A percentile compares a stretch with the other conserved stretches of the same genome.
Conservation (phyloP, 2,888 invertebrate genomes). For the Lottia gigantea region DNA sequence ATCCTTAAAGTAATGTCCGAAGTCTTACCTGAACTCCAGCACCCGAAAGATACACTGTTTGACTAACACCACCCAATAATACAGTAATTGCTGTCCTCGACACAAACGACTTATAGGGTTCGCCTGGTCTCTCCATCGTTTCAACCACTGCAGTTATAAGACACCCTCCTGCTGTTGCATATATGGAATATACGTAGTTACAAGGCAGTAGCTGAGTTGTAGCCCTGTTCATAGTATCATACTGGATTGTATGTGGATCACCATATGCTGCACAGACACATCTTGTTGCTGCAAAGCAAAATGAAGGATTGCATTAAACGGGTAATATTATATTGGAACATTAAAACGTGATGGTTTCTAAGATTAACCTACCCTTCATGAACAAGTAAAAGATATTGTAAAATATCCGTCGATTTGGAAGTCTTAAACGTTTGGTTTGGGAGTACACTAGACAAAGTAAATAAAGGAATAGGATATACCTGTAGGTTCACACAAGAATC, state of each 20-base stretch:
- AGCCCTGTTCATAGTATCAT: neutral
- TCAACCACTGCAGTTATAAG: neutral
- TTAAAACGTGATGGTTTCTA: no score
- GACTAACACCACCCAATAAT: neutral
- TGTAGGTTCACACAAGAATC: constrained; percentile 1
- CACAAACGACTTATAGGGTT: neutral
- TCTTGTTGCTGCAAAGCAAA: neutral
- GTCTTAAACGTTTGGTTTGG: no score
- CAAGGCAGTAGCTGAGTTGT: neutral
- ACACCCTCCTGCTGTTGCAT: neutral
- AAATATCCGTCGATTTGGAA: no score
- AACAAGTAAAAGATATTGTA: no score
- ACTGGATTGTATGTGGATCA: neutral
- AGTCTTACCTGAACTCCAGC: neutral
- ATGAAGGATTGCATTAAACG: no score
- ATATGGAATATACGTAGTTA: neutral
- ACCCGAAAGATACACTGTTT: neutral
- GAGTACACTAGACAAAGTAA: no score
- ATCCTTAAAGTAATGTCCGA: no score
- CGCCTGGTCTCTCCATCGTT: neutral
- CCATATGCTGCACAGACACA: constrained; percentile 1
- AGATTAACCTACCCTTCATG: no score
- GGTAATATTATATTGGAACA: no score
- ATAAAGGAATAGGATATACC: neutral
- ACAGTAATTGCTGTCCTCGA: neutral